Evolutionary conservation across 1,140 invertebrate species (phyloP), one percentile per base, ranked within the genome.

Genomic region (Hyles vespertilio): DNA sequence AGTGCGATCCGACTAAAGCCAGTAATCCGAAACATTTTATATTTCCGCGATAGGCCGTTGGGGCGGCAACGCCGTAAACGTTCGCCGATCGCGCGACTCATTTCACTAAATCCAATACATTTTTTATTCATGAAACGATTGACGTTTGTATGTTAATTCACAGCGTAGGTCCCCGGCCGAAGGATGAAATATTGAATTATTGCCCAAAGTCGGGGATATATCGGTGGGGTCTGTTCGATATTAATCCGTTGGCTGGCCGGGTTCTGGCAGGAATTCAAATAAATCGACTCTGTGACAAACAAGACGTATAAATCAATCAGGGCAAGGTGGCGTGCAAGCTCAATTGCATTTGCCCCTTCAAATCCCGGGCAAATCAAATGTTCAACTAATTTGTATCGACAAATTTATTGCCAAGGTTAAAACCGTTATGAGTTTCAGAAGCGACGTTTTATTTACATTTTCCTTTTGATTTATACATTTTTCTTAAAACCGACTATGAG

Each of bases 291-390:
- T 74, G 84, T 89, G 88, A 90, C 89, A 90, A 90, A 90, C 89
- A 90, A 90, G 82, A 89, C 79, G 81, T 80, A 90, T 90, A 90
- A 89, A 90, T 90, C 89, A 90, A 90, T 90, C 89, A 89, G 36
- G 59, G 74, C 79, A 87, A 86, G 81, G 81, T 85, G 86, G 87
- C 71, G 82, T 81, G 82, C 83, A 80, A 65, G 71, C 54, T 81
- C 79, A 79, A 83, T 84, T 85, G 85, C 84, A 84, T 64, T 73
- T 67, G 63, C 66, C 77, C 74, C 74, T 63, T 70, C 72, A 72
- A 72, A 40, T 5, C 69, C 64, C 69, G 70, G 58, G 60, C 68
- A 77, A 80, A 86, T 84, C 83, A 79, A 81, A 85, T 81, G 70
- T 79, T 61, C 63, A 82, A 82, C 74, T 77, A 84, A 79, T 84